Evolutionary conservation across 2,797 vertebrate species (phyloP).

Genomic region (Arrhamphus sclerolepis): DNA sequence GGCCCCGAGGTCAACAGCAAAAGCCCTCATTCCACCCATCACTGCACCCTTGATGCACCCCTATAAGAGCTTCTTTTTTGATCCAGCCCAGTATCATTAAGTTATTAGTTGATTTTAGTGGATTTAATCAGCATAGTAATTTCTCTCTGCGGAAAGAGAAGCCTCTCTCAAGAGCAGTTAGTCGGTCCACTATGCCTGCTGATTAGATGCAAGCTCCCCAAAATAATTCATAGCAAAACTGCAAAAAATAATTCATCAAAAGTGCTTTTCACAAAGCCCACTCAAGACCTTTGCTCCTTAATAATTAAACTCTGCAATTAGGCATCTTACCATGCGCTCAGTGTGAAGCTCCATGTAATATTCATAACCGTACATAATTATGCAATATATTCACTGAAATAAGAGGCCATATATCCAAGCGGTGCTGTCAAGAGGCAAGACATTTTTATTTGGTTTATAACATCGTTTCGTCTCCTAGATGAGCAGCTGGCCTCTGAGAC

Average conservation of each 20-base stretch:
- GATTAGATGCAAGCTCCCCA: conserved; percentile 86
- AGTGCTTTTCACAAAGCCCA: conserved; percentile 78
- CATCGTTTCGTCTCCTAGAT: conserved; percentile 79
- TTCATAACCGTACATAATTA: conserved; percentile 86
- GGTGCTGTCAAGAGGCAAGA: conserved; percentile 78
- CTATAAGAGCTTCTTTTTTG: conserved; percentile 60
- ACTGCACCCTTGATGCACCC: conserved; percentile 47
- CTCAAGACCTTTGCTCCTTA: conserved; percentile 85
- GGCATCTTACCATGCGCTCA: conserved; percentile 81
- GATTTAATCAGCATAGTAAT: conserved; percentile 89
- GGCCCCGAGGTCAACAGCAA: conserved; percentile 66
- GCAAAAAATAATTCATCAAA: conserved; percentile 90
- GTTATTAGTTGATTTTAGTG: conserved; percentile 84
- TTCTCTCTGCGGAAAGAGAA: conserved; percentile 84
- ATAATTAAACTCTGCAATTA: conserved; percentile 90
- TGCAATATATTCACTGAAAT: conserved; percentile 81
- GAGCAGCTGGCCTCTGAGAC: conserved; percentile 67
- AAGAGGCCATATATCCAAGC: conserved; percentile 77
- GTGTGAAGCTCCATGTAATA: conserved; percentile 82
- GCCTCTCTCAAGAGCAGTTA: conserved; percentile 89
- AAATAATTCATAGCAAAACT: conserved; percentile 91
- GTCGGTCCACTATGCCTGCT: conserved; percentile 82
- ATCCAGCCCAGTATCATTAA: conserved; percentile 80
- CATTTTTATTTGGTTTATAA: conserved; percentile 84
- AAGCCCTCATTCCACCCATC: conserved; percentile 59